Percentiles rank a stretch among this genome's conserved stretches.
These are phyloP conservation scores for Maconellicoccus hirsutus DNA, from an alignment of 1,140 invertebrate genomes.

Conservation along the genomic window DNA sequence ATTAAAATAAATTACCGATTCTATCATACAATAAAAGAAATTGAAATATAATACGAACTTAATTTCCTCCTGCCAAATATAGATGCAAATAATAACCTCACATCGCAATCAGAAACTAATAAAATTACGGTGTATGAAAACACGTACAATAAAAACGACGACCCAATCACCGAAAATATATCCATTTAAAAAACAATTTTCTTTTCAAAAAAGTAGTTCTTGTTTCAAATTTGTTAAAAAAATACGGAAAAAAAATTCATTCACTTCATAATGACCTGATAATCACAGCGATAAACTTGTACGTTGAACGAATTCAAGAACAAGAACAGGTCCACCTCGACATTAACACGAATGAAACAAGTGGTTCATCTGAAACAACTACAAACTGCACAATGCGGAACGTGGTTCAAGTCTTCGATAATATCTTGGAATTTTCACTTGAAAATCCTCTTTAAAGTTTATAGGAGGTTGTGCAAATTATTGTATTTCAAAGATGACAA, in stretches of 20 bases:
- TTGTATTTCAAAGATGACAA: too few relatives aligned
- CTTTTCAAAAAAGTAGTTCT: too few relatives aligned
- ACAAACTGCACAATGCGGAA: too few relatives aligned
- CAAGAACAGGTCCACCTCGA: background rate
- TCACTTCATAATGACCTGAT: background rate
- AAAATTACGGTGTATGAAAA: background rate
- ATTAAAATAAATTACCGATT: too few relatives aligned
- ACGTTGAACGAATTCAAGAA: background rate
- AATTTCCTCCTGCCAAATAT: slow-evolving; percentile 6
- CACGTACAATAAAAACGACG: background rate
- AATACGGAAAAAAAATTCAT: background rate
- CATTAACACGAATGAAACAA: background rate
- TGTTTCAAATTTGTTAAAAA: too few relatives aligned
- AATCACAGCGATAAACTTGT: background rate
- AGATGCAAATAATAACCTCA: background rate
- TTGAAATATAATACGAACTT: background rate
- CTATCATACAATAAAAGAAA: background rate
- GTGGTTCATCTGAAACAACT: too few relatives aligned
- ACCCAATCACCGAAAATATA: background rate
- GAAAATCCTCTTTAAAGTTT: too few relatives aligned
- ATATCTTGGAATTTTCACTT: too few relatives aligned
- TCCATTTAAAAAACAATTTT: background rate
- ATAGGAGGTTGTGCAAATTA: too few relatives aligned
- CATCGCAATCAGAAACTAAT: slow-evolving; percentile 12
- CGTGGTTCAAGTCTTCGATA: too few relatives aligned